These are phyloP conservation scores for Mesitornis unicolor DNA, from an alignment of 2,113 vertebrate genomes.

Conservation along the genomic window DNA sequence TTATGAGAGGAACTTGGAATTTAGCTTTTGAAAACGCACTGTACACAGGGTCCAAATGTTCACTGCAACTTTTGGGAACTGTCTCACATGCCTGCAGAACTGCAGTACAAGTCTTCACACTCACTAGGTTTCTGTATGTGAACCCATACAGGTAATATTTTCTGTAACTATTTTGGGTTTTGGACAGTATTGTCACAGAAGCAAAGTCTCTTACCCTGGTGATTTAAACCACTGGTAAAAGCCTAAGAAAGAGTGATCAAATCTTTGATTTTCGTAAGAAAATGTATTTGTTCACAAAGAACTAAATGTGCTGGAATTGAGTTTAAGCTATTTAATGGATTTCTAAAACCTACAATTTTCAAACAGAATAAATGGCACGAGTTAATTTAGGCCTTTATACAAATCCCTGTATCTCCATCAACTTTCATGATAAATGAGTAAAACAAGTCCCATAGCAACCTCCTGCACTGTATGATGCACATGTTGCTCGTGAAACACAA, in stretches of 20 bases:
- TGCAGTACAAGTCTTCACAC: neutral
- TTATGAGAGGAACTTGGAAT: neutral
- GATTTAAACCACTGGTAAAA: neutral
- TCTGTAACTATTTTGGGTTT: neutral
- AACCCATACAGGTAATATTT: neutral
- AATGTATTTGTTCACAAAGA: neutral
- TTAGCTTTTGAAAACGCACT: neutral
- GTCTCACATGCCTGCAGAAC: neutral
- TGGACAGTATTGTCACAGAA: neutral
- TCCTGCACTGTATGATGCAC: neutral
- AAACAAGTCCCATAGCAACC: conserved; percentile 32
- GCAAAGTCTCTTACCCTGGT: neutral
- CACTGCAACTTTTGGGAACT: neutral
- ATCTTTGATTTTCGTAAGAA: neutral
- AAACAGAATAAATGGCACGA: neutral
- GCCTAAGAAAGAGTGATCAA: neutral
- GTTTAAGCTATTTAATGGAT: neutral
- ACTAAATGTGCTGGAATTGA: neutral
- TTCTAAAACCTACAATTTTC: neutral
- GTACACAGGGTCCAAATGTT: neutral
- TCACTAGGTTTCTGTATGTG: neutral
- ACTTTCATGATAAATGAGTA: conserved; percentile 26
- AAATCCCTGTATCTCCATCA: neutral
- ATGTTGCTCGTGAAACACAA: neutral
- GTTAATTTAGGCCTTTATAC: neutral